Base-by-base conservation (phyloP, 2,888 invertebrate genomes). In the Caenorhabditis sp. region DNA sequence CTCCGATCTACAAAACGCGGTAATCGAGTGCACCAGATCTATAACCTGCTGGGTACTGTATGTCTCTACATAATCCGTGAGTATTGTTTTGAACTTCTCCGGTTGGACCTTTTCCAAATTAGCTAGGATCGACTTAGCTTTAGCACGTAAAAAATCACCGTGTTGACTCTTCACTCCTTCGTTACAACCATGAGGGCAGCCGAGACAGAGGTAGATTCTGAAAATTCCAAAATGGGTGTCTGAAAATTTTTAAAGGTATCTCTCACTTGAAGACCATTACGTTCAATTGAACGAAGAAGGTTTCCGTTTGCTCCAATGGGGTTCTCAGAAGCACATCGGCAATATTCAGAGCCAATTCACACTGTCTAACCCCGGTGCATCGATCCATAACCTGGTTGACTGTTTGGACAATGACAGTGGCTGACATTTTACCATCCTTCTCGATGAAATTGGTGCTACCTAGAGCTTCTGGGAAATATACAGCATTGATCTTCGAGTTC, bases 161-260 rank as follows among this genome's bases (percentile, higher is more conserved):
- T 94, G 94, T 0, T 94, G 93, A 2, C 94, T 84, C 93, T 62
- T 94, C 90, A 83, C 91, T 90, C 49, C 92, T 60, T 93, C 92
- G 59, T 94, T 94, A 88, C 97, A 99, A 1, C 95, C 96, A 89
- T 97, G 94, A 0, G 93, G 93, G 88, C 99, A 99, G 0, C 97
- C 97, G 31, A 99, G 90, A 83, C 94, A 94, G 72, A 93, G 93
- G 64, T 95, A 91, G 7, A 95, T 91, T 83, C 95, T 94, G 83
- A 53, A 85, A 75, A 90, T 25, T 23, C 26, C 31, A 31, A 31
- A 31, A 31, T 31, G 10, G 31, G 31, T 10, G 4, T 0, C 2
- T 1, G 5, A 31, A 31, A 31, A 4, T 31, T 31, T 31, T 31
- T 31, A 10, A 31, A 31, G 31, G 4, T 4, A 31, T 31, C 31